These are phyloP conservation scores for Drosophila kohkoa DNA, from an alignment of 1,140 invertebrate species.

Conservation along the genomic window DNA sequence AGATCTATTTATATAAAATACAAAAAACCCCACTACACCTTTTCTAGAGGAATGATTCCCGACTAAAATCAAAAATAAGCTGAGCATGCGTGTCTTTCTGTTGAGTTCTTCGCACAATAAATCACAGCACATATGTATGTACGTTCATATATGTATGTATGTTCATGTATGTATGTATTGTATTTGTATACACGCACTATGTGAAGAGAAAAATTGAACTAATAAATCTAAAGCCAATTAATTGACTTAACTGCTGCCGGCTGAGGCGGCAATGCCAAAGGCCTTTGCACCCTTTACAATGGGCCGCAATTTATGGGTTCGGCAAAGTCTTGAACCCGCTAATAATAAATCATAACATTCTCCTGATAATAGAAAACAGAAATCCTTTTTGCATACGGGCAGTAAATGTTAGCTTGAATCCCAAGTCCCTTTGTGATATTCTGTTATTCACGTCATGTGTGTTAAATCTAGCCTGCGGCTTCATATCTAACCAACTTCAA, in stretches of 20 bases:
- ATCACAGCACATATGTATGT: conserved; percentile 59
- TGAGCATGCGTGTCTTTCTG: conserved; percentile 52
- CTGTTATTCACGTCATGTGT: background rate
- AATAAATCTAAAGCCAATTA: conserved; percentile 81
- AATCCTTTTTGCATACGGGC: conserved; percentile 34
- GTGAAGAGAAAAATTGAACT: conserved; percentile 58
- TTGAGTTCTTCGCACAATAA: conserved; percentile 64
- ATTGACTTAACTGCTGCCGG: conserved; percentile 79
- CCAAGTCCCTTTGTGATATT: conserved; percentile 31
- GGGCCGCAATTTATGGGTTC: conserved; percentile 69
- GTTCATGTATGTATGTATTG: too few relatives aligned
- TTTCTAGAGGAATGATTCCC: background rate
- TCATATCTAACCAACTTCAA: conserved; percentile 57
- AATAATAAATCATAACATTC: conserved; percentile 81
- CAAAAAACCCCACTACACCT: conserved; percentile 28
- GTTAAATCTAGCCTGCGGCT: conserved; percentile 41
- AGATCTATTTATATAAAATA: conserved; percentile 82
- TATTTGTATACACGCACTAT: too few relatives aligned
- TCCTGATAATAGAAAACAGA: conserved; percentile 73
- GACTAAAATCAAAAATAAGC: conserved; percentile 21
- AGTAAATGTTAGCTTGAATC: conserved; percentile 29
- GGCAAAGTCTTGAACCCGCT: conserved; percentile 77
- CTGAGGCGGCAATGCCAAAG: conserved; percentile 36
- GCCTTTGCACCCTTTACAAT: conserved; percentile 41
- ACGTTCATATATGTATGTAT: too few relatives aligned